Evolutionary conservation across 2,113 vertebrate species (phyloP).

Genomic region (Actenoides hombroni): DNA sequence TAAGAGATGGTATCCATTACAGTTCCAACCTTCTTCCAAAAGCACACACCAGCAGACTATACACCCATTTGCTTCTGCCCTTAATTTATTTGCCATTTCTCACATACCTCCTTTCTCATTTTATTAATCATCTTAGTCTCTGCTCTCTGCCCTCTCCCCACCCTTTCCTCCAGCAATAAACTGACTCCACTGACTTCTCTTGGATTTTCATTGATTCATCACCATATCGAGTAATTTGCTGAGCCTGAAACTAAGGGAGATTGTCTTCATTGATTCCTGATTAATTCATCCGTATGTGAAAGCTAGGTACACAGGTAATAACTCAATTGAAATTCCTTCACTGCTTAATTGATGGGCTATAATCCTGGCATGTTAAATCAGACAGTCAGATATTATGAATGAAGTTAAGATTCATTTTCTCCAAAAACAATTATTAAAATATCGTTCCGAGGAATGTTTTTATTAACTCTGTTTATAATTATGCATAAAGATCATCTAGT

Average conservation of each 20-base stretch:
- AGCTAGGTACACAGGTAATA: conserved; percentile 30
- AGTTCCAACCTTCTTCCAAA: background rate
- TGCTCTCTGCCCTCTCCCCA: background rate
- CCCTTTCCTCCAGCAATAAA: background rate
- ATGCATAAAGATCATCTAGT: background rate
- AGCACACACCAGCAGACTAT: background rate
- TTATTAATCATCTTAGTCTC: background rate
- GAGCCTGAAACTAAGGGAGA: conserved; percentile 5
- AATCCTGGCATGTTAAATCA: conserved; percentile 5
- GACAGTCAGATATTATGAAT: conserved; percentile 5
- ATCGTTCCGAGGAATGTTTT: background rate
- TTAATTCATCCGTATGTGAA: conserved; percentile 16
- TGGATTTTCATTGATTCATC: conserved; percentile 18
- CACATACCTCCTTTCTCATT: background rate
- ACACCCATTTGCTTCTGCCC: background rate
- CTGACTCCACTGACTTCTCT: background rate
- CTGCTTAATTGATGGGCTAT: background rate
- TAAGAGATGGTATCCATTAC: background rate
- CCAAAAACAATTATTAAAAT: background rate
- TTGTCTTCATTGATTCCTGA: conserved; percentile 41
- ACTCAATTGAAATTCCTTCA: conserved; percentile 44
- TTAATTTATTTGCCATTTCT: background rate
- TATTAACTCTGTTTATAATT: background rate
- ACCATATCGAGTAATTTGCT: background rate
- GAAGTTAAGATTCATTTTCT: background rate